These are phyloP conservation scores for Peromyscus leucopus DNA, from an alignment of 2,113 vertebrate species.

Conservation along the genomic window DNA sequence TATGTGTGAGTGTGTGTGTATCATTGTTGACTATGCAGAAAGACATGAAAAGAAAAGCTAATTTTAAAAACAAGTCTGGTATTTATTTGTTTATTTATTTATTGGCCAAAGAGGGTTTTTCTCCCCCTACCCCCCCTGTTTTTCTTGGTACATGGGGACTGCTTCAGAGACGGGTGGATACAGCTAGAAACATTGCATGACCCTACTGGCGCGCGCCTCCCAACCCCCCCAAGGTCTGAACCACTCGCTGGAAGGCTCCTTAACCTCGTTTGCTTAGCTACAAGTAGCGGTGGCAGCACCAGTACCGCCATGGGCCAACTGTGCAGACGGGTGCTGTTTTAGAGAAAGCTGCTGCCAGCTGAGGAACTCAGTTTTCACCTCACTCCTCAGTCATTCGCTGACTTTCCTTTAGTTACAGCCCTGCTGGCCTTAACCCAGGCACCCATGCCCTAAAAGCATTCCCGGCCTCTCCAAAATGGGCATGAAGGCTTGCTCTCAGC, in stretches of 20 bases:
- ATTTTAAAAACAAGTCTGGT: conserved; percentile 25
- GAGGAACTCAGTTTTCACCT: background rate
- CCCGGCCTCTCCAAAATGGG: background rate
- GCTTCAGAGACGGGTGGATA: background rate
- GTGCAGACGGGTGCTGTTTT: conserved; percentile 11
- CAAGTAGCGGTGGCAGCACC: background rate
- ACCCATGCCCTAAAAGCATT: background rate
- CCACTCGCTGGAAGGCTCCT: background rate
- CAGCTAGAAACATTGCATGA: background rate
- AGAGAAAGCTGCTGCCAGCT: conserved; percentile 20
- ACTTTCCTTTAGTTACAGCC: conserved; percentile 15
- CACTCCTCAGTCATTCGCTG: background rate
- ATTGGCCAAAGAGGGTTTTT: background rate
- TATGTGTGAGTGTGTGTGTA: too few relatives aligned
- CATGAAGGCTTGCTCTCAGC: background rate
- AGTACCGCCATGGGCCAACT: background rate
- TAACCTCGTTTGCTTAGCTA: background rate
- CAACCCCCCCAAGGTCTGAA: background rate
- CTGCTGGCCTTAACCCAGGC: background rate
- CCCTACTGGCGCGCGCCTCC: background rate
- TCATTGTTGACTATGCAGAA: conserved; percentile 9
- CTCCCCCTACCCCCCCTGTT: background rate
- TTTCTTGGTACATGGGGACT: background rate
- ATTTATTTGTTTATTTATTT: background rate
- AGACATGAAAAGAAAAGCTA: background rate